Base-by-base conservation (phyloP, 2,797 vertebrate species). In the Onychomys torridus region DNA sequence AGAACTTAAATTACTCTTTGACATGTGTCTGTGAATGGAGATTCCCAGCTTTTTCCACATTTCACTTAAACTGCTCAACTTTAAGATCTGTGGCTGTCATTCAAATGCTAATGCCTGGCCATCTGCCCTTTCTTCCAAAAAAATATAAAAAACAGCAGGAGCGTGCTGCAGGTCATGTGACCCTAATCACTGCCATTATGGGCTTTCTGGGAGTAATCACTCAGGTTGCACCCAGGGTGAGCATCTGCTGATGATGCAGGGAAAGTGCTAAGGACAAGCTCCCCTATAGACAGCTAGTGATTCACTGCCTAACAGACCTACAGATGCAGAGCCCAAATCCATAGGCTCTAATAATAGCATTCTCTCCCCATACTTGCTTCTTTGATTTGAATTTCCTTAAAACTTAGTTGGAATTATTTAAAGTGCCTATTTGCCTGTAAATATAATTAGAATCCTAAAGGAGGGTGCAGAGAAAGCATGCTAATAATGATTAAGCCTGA, bases 101-200 rank as follows among this genome's bases (percentile, higher is more conserved):
- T 98, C 95, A 98, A 91, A 98, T 98, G 97, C 92, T 97, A 98
- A 98, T 93, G 7, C 82, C 87, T 78, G 86, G 89, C 98, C 98
- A 98, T 97, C 98, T 98, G 98, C 87, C 93, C 91, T 97, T 97
- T 97, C 95, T 92, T 91, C 32, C 77, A 71, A 81, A 83, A 96
- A 90, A 73, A 73, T 37, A 87, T 65, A 86, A 71, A 69, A 83
- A 90, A 61, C 29, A 49, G 40, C 13, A 46, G 92, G 94, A 97
- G 73, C 82, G n/a, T 89, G 86, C 91, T 96, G 95, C 63, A 95
- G 92, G 95, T 97, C 97, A 78, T 5, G 14, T 93, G 97, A 97
- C 95, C 95, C 96, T 93, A 96, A 96, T 98, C 97, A 93, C 96
- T 92, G 94, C 67, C 96, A 92, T 94, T 98, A 95, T 93, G 97